Evolutionary conservation across 2,113 vertebrate species (phyloP).

Genomic region (Anser brachyrhynchus): DNA sequence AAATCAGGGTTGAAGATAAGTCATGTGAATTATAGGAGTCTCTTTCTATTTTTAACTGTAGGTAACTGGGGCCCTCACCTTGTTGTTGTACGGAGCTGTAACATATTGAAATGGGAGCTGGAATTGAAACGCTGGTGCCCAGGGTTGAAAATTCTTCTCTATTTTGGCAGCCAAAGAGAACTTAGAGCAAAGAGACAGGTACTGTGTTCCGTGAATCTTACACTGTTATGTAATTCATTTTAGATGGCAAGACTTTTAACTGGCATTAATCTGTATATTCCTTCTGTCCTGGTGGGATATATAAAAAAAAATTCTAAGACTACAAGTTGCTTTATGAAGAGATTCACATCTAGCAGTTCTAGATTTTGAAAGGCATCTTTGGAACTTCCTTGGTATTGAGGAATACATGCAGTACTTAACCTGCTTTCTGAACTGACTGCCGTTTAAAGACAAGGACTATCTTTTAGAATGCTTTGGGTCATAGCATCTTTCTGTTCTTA

Average conservation of each 20-base stretch:
- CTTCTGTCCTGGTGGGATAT: background rate
- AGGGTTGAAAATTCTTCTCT: slow-evolving; percentile 88
- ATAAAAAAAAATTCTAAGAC: background rate
- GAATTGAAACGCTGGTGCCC: slow-evolving; percentile 95
- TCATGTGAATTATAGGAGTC: background rate
- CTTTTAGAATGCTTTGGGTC: background rate
- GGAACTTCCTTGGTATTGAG: background rate
- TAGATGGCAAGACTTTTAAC: background rate
- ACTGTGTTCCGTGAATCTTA: background rate
- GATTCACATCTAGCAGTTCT: background rate
- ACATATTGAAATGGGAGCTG: slow-evolving; percentile 90
- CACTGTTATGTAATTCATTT: background rate
- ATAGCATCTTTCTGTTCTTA: background rate
- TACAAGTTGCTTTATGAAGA: background rate
- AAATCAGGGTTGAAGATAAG: background rate
- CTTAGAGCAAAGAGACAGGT: slow-evolving; percentile 88
- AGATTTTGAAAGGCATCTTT: background rate
- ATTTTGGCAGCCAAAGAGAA: slow-evolving; percentile 86
- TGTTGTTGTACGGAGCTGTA: slow-evolving; percentile 89
- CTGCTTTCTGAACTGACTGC: background rate
- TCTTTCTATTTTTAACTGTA: slow-evolving; percentile 30
- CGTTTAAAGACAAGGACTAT: background rate
- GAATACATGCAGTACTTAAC: background rate
- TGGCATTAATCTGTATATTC: background rate
- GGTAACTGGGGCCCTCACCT: slow-evolving; percentile 93